Conservation (phyloP, 2,888 invertebrate species). For the Leptopilina syphax region DNA sequence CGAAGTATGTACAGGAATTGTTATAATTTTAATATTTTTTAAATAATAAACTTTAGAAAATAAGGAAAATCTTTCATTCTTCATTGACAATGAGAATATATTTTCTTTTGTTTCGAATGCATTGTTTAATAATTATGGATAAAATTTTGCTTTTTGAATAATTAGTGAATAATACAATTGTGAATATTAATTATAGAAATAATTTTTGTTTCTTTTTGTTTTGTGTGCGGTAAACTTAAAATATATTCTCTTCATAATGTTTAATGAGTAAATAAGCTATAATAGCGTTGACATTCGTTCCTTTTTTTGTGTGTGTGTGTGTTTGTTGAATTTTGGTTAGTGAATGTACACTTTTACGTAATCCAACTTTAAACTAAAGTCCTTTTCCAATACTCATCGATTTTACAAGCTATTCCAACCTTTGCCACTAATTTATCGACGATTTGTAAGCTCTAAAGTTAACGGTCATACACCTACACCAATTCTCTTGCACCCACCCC, state of each 20-base stretch:
- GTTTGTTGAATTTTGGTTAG: not conserved
- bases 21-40: no score
- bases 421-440: slow-evolving; percentile 35
- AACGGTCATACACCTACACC: slow-evolving; percentile 21
- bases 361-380: slow-evolving; percentile 19
- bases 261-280: not conserved
- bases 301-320: not conserved
- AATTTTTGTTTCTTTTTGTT: not conserved
- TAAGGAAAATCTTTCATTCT: no score
- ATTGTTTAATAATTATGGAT: no score
- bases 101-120: no score
- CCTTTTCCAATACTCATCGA: slow-evolving; percentile 31
- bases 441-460: slow-evolving; percentile 39
- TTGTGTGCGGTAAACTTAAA: no score
- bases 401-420: slow-evolving; percentile 24
- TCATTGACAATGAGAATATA: no score
- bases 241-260: no score
- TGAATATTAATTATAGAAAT: no score
- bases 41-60: no score
- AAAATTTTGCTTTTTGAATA: no score
- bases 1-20: no score
- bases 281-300: not conserved
- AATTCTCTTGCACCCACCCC: not conserved
- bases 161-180: no score
- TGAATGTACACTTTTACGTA: slow-evolving; percentile 17